Conservation (phyloP, 2,888 invertebrate genomes). For the Zele albiditarsus region DNA sequence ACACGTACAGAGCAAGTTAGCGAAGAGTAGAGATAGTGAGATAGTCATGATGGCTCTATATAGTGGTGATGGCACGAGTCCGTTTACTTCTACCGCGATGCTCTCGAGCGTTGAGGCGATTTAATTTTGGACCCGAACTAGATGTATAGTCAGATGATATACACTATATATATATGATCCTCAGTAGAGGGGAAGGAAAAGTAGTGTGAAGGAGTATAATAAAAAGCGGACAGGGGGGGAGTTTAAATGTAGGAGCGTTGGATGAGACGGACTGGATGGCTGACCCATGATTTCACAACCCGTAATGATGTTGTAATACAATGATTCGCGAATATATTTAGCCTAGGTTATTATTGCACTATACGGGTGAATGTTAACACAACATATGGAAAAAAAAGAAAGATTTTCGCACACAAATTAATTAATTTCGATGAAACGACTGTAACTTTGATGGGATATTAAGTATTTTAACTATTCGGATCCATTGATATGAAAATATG, state of each 20-base stretch:
- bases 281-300: constrained; percentile 20
- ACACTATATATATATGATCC: neutral
- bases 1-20: constrained; percentile 24
- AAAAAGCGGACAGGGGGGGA: neutral
- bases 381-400: too few species aligned
- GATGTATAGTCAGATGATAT: constrained; percentile 5
- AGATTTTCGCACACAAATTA: neutral
- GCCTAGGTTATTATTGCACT: constrained; percentile 13
- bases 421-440: constrained; percentile 6
- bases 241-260: constrained; percentile 35
- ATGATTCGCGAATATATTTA: constrained; percentile 29
- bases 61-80: constrained; percentile 27
- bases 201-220: neutral
- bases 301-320: constrained; percentile 37
- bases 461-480: too few species aligned
- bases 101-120: constrained; percentile 20
- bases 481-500: too few species aligned
- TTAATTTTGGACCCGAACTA: constrained; percentile 24
- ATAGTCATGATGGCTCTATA: constrained; percentile 18
- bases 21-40: neutral
- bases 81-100: constrained; percentile 29
- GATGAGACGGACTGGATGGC: constrained; percentile 20
- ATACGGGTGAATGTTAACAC: too few species aligned
- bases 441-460: too few species aligned
- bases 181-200: neutral